phyloP scores from a whole-genome alignment of 2,888 invertebrate species.

The Amiota minor region DNA sequence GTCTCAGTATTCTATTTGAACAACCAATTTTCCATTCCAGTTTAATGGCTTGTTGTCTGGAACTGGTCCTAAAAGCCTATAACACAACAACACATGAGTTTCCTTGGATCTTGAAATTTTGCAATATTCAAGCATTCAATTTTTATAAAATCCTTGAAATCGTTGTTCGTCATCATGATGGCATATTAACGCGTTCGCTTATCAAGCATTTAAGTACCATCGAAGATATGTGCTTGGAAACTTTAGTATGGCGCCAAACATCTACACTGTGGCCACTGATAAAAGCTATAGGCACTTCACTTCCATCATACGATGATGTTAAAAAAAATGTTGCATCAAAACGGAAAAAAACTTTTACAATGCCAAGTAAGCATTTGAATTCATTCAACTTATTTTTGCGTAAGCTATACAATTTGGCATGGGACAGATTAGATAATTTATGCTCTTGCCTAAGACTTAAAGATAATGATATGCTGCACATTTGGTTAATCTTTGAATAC shows the following conservation, averaged over 20 bases:
- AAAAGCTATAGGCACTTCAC: neutral
- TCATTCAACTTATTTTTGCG: conserved; percentile 52
- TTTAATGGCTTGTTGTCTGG: conserved; percentile 50
- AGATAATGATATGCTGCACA: conserved; percentile 26
- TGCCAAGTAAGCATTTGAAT: conserved; percentile 38
- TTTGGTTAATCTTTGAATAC: conserved; percentile 54
- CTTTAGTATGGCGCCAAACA: conserved; percentile 48
- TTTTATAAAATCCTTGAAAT: conserved; percentile 55
- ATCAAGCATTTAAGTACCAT: conserved; percentile 46
- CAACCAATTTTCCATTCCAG: conserved; percentile 39
- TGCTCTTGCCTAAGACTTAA: conserved; percentile 40
- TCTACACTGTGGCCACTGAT: conserved; percentile 50
- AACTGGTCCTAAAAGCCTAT: conserved; percentile 46
- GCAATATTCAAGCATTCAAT: conserved; percentile 48
- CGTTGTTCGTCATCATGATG: conserved; percentile 47
- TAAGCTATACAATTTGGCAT: conserved; percentile 53
- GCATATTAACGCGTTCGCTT: conserved; percentile 42
- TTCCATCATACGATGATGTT: neutral
- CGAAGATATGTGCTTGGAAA: conserved; percentile 47
- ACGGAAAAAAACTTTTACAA: conserved; percentile 1
- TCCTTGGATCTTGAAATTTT: conserved; percentile 51
- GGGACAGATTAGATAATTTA: conserved; percentile 41
- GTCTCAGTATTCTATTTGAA: conserved; percentile 40
- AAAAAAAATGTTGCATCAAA: neutral
- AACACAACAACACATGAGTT: conserved; percentile 33